Evolutionary conservation across 1,140 invertebrate genomes (phyloP), one percentile per base, ranked within the genome.

Genomic region (Argopecten irradians): DNA sequence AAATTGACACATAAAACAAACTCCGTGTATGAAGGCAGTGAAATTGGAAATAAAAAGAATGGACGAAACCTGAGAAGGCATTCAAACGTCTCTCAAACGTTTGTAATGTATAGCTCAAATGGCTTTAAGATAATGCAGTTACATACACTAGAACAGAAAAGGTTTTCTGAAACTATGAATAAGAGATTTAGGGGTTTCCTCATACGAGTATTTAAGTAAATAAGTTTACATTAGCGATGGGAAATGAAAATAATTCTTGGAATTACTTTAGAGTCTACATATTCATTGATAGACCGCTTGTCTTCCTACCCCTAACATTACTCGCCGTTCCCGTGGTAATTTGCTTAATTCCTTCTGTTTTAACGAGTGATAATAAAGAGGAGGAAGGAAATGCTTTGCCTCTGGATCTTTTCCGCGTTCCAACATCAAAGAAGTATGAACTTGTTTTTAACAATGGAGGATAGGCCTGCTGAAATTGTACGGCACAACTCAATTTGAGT

Each of bases 1-100:
- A 71, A 71, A 71, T 71, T 71, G 55, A 71, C 55, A 71, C 55
- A 71, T 71, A 71, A 71, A 71, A 71, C 55, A 71, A 71, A 71
- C 55, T 71, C 28, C 43, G 55, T 71, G 28, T 71, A 28, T 71
- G 55, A 71, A 71, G 55, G 55, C 5, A 71, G 55, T 71, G 16
- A 71, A 71, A 71, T 71, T 71, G 55, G 55, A 71, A 71, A 71
- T 71, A 71, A 71, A 71, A 28, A n/a, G 55, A 71, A 71, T 71
- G 55, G 55, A 71, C 55, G 55, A 71, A 71, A 71, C 55, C 55
- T 11, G 55, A 71, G 55, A 71, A 71, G 55, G 28, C 55, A 71
- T 71, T 71, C 55, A 71, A 71, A 71, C 55, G 28, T 71, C 55
- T 71, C 55, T 5, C 55, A 28, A 71, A 28, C 55, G 55, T 71